Conservation (phyloP, 2,113 vertebrate species). For the Natator depressus region DNA sequence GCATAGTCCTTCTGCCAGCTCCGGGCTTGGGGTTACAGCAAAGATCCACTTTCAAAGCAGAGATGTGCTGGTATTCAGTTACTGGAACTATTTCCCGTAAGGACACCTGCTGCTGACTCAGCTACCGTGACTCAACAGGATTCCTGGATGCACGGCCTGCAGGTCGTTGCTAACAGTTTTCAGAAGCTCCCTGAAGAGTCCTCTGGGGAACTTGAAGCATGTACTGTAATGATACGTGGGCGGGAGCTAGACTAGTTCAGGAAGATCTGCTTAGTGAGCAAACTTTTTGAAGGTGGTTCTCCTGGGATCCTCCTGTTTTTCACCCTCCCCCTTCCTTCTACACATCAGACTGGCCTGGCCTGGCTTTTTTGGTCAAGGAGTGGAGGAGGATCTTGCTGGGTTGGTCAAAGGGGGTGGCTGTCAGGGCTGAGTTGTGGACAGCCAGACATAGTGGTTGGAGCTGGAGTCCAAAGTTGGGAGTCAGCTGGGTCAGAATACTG, state of each 20-base stretch:
- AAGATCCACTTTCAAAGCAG: conserved; percentile 10
- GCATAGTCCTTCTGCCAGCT: not conserved
- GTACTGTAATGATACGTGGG: not conserved
- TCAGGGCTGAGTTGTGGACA: not conserved
- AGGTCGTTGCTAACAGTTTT: not conserved
- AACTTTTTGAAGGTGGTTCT: conserved; percentile 3
- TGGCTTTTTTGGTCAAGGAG: not conserved
- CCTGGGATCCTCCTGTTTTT: not conserved
- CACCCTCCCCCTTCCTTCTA: not conserved
- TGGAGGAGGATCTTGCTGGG: too few species aligned
- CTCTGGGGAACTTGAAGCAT: not conserved
- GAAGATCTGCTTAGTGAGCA: conserved; percentile 53
- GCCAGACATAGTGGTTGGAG: not conserved
- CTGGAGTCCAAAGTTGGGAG: not conserved
- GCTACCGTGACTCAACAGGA: conserved; percentile 23
- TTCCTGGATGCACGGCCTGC: conserved; percentile 33
- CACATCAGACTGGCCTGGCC: not conserved
- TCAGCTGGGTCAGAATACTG: too few species aligned
- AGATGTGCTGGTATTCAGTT: accelerated
- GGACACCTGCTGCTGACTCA: conserved; percentile 66
- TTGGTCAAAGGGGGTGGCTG: not conserved
- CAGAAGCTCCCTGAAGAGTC: not conserved
- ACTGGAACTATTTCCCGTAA: not conserved
- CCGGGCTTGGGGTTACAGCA: accelerated
- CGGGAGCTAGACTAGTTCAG: not conserved